These are phyloP conservation scores for Syrista parreyssii DNA, from an alignment of 2,888 invertebrate species.

Conservation along the genomic window DNA sequence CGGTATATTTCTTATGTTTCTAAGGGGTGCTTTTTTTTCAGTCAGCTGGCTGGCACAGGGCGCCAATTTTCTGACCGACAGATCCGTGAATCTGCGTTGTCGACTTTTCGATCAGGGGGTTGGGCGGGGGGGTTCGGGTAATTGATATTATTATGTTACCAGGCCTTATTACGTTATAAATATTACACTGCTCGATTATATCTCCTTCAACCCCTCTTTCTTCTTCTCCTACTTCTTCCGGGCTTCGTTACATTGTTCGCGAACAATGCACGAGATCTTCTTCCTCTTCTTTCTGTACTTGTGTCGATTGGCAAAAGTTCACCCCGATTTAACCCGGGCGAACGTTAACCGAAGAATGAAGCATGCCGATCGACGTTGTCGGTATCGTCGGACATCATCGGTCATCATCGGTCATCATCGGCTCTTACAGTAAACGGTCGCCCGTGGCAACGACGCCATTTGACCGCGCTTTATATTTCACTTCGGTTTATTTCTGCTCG, in stretches of 20 bases:
- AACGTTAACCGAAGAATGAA: constrained; percentile 30
- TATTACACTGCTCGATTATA: constrained; percentile 56
- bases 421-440: neutral
- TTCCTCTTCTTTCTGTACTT: constrained; percentile 7
- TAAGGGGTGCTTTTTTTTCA: neutral
- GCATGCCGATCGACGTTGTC: neutral
- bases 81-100: constrained; percentile 50
- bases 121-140: constrained; percentile 32
- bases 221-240: constrained; percentile 43
- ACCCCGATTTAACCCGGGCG: constrained; percentile 43
- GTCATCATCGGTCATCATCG: neutral
- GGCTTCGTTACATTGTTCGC: constrained; percentile 47
- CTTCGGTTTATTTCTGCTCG: constrained; percentile 26
- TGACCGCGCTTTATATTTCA: neutral
- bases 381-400: neutral
- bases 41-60: constrained; percentile 25
- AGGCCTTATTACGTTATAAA: constrained; percentile 58
- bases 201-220: neutral
- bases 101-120: neutral
- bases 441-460: neutral
- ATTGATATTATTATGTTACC: constrained; percentile 58
- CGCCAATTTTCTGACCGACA: constrained; percentile 53
- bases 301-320: constrained; percentile 28
- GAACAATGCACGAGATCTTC: constrained; percentile 40
- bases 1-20: neutral